These are phyloP conservation scores for Tribolium madens DNA, from an alignment of 1,140 invertebrate species.

Conservation along the genomic window DNA sequence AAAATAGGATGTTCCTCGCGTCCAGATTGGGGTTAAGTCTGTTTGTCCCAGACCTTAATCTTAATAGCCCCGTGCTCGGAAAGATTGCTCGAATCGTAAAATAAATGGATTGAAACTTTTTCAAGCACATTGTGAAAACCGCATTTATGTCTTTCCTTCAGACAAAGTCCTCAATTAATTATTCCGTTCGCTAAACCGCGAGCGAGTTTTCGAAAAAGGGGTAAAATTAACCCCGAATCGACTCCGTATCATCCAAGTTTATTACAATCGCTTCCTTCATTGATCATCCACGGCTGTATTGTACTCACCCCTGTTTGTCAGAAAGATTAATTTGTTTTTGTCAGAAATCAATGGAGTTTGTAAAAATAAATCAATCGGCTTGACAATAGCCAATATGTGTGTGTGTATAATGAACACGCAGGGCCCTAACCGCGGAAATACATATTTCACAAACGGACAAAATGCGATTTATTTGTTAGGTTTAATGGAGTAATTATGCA, in stretches of 20 bases:
- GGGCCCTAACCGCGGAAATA: slow-evolving; percentile 15
- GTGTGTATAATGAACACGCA: slow-evolving; percentile 8
- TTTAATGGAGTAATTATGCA: slow-evolving; percentile 8
- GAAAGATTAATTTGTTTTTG: slow-evolving; percentile 24
- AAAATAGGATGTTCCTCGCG: background rate
- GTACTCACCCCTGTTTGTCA: background rate
- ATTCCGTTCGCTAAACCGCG: background rate
- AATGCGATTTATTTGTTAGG: slow-evolving; percentile 6
- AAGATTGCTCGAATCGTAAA: background rate
- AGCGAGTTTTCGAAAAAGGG: background rate
- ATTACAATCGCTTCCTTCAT: slow-evolving; percentile 15
- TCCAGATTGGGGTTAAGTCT: background rate
- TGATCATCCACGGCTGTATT: slow-evolving; percentile 7
- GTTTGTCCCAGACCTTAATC: background rate
- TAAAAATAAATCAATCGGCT: slow-evolving; percentile 16
- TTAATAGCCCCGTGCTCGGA: background rate
- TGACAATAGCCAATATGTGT: background rate
- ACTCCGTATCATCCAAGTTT: background rate
- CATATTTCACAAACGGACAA: background rate
- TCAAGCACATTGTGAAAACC: background rate
- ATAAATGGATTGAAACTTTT: background rate
- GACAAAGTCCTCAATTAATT: slow-evolving; percentile 1
- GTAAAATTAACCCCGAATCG: background rate
- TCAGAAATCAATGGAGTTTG: slow-evolving; percentile 22
- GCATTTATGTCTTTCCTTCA: background rate